These are phyloP conservation scores for Drosophila multiciliata DNA, from an alignment of 2,888 invertebrate genomes.

Conservation along the genomic window DNA sequence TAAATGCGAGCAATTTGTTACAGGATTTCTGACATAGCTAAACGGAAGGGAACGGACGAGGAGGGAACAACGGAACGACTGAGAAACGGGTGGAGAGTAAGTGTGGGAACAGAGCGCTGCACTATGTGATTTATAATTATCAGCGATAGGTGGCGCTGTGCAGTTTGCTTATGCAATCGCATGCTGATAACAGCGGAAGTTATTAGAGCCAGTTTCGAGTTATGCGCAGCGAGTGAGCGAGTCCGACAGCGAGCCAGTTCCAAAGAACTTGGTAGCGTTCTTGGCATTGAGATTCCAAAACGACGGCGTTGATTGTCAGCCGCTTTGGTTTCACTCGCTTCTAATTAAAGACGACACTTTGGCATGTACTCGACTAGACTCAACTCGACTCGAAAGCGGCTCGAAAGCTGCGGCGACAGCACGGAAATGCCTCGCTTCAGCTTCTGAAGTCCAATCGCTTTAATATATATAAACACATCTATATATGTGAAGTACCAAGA, in stretches of 20 bases:
- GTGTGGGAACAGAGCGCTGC: slow-evolving; percentile 52
- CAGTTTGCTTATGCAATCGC: slow-evolving; percentile 54
- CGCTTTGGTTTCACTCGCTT: slow-evolving; percentile 66
- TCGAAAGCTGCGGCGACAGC: slow-evolving; percentile 26
- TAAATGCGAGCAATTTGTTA: slow-evolving; percentile 77
- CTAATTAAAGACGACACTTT: slow-evolving; percentile 80
- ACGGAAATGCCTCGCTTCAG: slow-evolving; percentile 69
- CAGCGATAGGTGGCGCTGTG: slow-evolving; percentile 71
- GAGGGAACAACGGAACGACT: background rate
- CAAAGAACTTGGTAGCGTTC: slow-evolving; percentile 60
- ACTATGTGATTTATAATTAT: slow-evolving; percentile 66
- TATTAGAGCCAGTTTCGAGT: slow-evolving; percentile 64
- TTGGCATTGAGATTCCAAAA: slow-evolving; percentile 48
- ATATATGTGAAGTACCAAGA: slow-evolving; percentile 50
- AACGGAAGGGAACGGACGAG: slow-evolving; percentile 3
- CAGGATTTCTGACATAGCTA: slow-evolving; percentile 57
- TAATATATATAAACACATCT: slow-evolving; percentile 2
- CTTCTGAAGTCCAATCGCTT: slow-evolving; percentile 48
- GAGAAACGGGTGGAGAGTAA: slow-evolving; percentile 7
- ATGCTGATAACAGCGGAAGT: slow-evolving; percentile 71
- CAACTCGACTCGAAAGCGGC: slow-evolving; percentile 11
- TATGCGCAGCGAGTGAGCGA: slow-evolving; percentile 28
- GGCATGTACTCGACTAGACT: slow-evolving; percentile 64
- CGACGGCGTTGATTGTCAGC: slow-evolving; percentile 26
- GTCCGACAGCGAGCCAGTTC: slow-evolving; percentile 55